Percentiles rank a stretch among this genome's conserved stretches.
These are phyloP conservation scores for Tetheella fluctuosa DNA, from an alignment of 2,888 invertebrate species.

Conservation along the genomic window DNA sequence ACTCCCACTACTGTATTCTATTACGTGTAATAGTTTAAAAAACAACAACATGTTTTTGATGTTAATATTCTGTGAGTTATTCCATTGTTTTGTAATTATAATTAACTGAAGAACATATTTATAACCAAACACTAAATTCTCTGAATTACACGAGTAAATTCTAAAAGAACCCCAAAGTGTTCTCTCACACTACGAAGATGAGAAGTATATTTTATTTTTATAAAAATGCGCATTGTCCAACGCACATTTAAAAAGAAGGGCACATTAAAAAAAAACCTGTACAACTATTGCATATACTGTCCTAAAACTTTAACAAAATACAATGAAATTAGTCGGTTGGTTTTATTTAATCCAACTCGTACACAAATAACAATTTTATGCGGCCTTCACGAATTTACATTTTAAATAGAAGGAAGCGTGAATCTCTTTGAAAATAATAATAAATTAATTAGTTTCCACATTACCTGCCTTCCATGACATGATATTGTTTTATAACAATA, in stretches of 20 bases:
- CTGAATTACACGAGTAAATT: too few species aligned
- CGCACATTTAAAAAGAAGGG: too few species aligned
- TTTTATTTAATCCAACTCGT: too few species aligned
- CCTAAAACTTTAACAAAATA: too few species aligned
- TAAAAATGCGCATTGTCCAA: too few species aligned
- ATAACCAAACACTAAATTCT: too few species aligned
- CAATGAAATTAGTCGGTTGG: too few species aligned
- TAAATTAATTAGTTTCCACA: slow-evolving; percentile 13
- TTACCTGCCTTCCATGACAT: neutral
- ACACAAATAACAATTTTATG: neutral
- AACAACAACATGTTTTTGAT: neutral
- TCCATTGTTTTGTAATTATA: neutral
- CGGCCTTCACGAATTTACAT: neutral
- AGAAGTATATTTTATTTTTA: too few species aligned
- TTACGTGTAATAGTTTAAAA: neutral
- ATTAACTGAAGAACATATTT: neutral
- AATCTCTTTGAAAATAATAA: neutral
- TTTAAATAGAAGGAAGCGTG: slow-evolving; percentile 7
- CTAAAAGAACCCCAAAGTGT: too few species aligned
- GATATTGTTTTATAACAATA: slow-evolving; percentile 10
- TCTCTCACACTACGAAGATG: too few species aligned
- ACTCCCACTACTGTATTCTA: neutral
- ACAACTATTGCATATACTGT: too few species aligned
- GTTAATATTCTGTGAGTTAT: neutral
- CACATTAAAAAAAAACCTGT: too few species aligned